Percentiles rank a stretch among this genome's conserved stretches.
Evolutionary conservation across 2,113 vertebrate genomes (phyloP).

Genomic region (mouse (Mus musculus)): DNA sequence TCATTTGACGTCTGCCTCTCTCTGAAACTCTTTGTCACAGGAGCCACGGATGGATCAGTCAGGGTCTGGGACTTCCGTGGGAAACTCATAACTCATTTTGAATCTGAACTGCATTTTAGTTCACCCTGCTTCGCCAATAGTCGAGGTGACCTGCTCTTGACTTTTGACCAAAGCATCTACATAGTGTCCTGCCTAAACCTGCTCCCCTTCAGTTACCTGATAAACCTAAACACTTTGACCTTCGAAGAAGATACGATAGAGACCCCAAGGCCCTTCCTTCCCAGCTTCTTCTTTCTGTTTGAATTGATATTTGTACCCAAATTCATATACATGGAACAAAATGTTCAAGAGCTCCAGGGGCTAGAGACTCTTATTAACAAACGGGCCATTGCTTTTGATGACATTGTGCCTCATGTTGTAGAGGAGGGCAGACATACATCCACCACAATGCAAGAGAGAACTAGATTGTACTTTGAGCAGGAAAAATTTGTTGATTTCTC

Average conservation of each 20-base stretch:
- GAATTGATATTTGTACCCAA: conserved; percentile 74
- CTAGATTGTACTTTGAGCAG: not conserved
- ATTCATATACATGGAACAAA: conserved; percentile 48
- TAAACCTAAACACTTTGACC: not conserved
- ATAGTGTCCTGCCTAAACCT: conserved; percentile 75
- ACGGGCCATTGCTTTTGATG: conserved; percentile 71
- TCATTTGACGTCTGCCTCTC: conserved; percentile 80
- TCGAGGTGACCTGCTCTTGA: conserved; percentile 80
- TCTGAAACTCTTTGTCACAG: conserved; percentile 78
- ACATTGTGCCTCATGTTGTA: conserved; percentile 66
- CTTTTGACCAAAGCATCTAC: conserved; percentile 77
- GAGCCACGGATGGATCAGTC: conserved; percentile 67
- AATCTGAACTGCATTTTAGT: conserved; percentile 69
- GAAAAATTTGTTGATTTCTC: not conserved
- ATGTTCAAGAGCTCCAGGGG: conserved; percentile 45
- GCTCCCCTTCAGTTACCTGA: conserved; percentile 62
- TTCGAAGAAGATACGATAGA: conserved; percentile 71
- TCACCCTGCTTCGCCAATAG: conserved; percentile 82
- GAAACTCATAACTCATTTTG: conserved; percentile 73
- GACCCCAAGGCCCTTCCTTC: conserved; percentile 74
- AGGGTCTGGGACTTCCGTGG: conserved; percentile 77
- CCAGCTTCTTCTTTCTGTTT: conserved; percentile 76
- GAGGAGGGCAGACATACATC: conserved; percentile 28
- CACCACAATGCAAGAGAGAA: not conserved
- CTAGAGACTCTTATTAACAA: conserved; percentile 59